Conservation (phyloP, 2,888 invertebrate species). For the Eugnorisma glareosa region DNA sequence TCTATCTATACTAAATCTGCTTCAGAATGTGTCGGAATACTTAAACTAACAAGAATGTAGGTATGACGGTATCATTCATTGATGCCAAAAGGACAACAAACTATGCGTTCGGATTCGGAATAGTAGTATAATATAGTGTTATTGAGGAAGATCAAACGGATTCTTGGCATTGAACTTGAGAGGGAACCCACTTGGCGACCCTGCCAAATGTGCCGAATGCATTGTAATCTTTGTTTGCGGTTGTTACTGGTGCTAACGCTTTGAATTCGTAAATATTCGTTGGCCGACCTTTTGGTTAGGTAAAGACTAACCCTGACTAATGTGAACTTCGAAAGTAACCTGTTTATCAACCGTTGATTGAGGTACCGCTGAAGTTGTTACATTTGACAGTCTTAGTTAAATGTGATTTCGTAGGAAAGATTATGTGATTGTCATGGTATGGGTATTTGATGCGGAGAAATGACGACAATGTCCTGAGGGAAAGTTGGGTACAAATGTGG, state of each 20-base stretch:
- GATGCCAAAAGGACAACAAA: conserved; percentile 57
- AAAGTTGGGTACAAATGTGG: not conserved
- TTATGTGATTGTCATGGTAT: not conserved
- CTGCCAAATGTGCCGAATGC: conserved; percentile 81
- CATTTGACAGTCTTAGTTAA: not conserved
- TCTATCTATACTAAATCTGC: no score
- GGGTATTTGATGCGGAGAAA: not conserved
- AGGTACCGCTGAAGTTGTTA: not conserved
- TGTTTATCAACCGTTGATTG: not conserved
- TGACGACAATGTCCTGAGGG: not conserved
- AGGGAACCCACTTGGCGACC: conserved; percentile 82
- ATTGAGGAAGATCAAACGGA: conserved; percentile 75
- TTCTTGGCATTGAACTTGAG: conserved; percentile 89
- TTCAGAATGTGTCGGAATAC: conserved; percentile 6
- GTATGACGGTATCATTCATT: conserved; percentile 30
- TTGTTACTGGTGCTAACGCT: conserved; percentile 32
- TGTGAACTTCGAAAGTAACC: conserved; percentile 10
- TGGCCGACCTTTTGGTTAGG: conserved; percentile 41
- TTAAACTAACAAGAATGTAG: conserved; percentile 31
- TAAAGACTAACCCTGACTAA: not conserved
- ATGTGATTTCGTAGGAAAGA: not conserved
- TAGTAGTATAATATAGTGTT: conserved; percentile 71
- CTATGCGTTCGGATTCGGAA: conserved; percentile 73
- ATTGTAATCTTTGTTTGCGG: conserved; percentile 62
- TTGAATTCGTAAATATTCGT: conserved; percentile 38